These are phyloP conservation scores for Danio albolineatus DNA, from an alignment of 2,797 vertebrate species.

Conservation along the genomic window DNA sequence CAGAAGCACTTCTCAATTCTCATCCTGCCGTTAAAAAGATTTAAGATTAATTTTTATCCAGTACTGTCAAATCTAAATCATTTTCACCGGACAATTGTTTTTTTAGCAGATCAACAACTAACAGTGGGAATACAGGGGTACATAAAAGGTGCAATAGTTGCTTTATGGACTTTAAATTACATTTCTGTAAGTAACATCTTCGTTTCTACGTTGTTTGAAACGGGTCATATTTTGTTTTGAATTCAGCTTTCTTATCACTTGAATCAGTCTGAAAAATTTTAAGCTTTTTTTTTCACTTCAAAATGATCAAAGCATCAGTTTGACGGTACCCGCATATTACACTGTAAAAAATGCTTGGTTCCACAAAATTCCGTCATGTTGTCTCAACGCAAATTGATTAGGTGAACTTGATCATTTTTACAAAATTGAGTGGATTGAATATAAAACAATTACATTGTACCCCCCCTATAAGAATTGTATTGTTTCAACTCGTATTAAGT, in stretches of 20 bases:
- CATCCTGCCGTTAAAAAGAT: not conserved
- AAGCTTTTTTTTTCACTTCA: no score
- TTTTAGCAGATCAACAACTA: conserved; percentile 5
- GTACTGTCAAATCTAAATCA: conserved; percentile 4
- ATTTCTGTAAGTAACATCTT: not conserved
- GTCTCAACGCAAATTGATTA: no score
- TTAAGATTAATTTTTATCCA: conserved; percentile 35
- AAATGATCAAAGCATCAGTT: no score
- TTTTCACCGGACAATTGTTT: not conserved
- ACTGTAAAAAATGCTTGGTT: no score
- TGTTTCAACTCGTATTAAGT: no score
- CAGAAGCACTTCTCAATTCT: not conserved
- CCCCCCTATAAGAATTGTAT: no score
- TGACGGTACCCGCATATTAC: no score
- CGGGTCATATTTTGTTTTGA: not conserved
- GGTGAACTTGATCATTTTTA: no score
- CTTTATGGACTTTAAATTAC: not conserved
- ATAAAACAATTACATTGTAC: no score
- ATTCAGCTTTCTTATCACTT: not conserved
- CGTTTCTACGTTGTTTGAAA: not conserved
- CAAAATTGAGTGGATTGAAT: no score
- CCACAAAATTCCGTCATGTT: no score
- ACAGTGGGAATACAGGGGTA: not conserved
- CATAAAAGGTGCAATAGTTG: not conserved
- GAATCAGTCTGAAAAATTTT: no score